Evolutionary conservation across 37 sponge, comb jelly and placozoan species (phyloP), one percentile per base, ranked within the genome.

Genomic region (Tethya wilhelma): DNA sequence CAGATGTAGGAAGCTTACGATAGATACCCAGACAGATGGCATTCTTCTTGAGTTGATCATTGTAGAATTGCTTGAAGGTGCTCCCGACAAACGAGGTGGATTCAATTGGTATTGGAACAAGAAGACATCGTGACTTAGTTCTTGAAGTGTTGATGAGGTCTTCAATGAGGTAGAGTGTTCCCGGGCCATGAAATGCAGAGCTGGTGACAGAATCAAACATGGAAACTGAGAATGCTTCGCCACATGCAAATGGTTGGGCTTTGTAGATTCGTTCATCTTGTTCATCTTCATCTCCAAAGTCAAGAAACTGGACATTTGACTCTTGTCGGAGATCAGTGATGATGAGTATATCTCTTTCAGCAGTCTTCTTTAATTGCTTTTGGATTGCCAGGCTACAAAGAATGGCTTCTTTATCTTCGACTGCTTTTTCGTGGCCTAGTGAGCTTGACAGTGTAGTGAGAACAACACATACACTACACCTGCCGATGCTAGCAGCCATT

Each of bases 231-330:
- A 91, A 72, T n/a, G 72, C 78, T 38, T 82, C 62, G 0, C 91
- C 91, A 59, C 65, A 72, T 20, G 87, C 91, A 63, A 91, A 91
- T 7, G 91, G 77, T 38, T 85, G 66, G 0, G 87, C 67, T 3
- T 60, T 62, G 67, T 74, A 74, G 40, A 83, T 42, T 28, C 45
- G 23, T 42, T 40, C 78, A 37, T 79, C 77, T 2, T 66, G 65
- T 19, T 59, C 59, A 36, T 89, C 93, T 26, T 89, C 78, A 42
- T 90, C 91, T 38, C 56, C 81, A 34, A 86, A 62, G 56, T 84
- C 85, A 7, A 94, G 77, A 64, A 94, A 91, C 72, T 91, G 82
- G 7, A 88, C 93, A 60, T 91, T 87, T 14, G 57, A 62, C 42
- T 87, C 86, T 7, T 74, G 65, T 8, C 37, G 28, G 29, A 93